phyloP scores from a whole-genome alignment of 1,140 invertebrate species.

The Leptoteleia sp. region DNA sequence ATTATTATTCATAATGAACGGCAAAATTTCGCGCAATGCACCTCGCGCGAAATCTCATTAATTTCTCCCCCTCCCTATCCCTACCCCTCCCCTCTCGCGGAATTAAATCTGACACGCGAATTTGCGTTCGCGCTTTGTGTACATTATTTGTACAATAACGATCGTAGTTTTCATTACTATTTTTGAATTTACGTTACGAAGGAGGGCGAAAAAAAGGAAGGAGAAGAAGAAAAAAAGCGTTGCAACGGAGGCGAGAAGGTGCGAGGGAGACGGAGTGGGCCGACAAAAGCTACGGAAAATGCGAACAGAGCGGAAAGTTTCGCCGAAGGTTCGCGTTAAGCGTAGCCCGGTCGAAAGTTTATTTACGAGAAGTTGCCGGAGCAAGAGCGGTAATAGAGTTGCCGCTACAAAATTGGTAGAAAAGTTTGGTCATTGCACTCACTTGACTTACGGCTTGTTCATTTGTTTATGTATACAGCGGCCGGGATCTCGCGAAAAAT shows the following conservation, averaged over 20 bases:
- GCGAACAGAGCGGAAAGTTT: slow-evolving; percentile 50
- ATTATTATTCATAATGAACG: no score
- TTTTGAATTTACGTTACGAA: slow-evolving; percentile 33
- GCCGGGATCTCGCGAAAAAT: slow-evolving; percentile 16
- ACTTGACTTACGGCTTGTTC: slow-evolving; percentile 41
- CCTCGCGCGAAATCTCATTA: not conserved
- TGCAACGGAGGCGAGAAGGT: not conserved
- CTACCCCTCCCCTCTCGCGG: no score
- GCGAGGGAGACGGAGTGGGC: slow-evolving; percentile 5
- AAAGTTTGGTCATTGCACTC: slow-evolving; percentile 57
- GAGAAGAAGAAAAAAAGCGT: no score
- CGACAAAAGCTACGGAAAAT: slow-evolving; percentile 55
- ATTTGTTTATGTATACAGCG: slow-evolving; percentile 51
- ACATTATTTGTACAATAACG: slow-evolving; percentile 22
- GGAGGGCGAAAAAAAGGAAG: slow-evolving; percentile 7
- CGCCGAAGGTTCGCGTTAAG: slow-evolving; percentile 49
- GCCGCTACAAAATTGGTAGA: slow-evolving; percentile 57
- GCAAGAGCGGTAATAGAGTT: slow-evolving; percentile 49
- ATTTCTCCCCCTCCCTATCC: not conserved
- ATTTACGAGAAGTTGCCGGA: slow-evolving; percentile 50
- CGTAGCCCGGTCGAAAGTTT: slow-evolving; percentile 61
- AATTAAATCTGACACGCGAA: slow-evolving; percentile 8
- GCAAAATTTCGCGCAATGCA: slow-evolving; percentile 10
- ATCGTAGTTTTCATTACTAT: slow-evolving; percentile 15
- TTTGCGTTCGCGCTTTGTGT: slow-evolving; percentile 12